Percentiles rank a stretch among this genome's conserved stretches.
These are phyloP conservation scores for Callyntrura guangdongensis DNA, from an alignment of 2,888 invertebrate genomes.

Conservation along the genomic window DNA sequence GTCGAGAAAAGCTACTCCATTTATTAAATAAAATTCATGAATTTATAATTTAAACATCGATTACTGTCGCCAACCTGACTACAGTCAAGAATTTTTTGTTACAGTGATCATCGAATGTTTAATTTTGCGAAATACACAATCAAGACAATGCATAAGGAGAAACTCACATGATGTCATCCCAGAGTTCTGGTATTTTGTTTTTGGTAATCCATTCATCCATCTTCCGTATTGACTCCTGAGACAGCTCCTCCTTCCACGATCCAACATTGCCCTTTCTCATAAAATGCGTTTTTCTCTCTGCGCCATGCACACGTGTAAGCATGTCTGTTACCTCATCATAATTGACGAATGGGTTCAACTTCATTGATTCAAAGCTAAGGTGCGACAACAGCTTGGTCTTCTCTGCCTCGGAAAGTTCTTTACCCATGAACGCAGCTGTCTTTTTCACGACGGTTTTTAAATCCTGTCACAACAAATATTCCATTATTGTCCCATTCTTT, in stretches of 20 bases:
- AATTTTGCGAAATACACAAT: background rate
- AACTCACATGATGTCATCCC: slow-evolving; percentile 65
- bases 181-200: slow-evolving; percentile 83
- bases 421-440: slow-evolving; percentile 91
- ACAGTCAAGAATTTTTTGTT: background rate
- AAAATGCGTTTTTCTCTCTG: slow-evolving; percentile 87
- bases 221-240: slow-evolving; percentile 89
- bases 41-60: slow-evolving; percentile 11
- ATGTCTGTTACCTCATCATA: slow-evolving; percentile 87
- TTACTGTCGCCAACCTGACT: slow-evolving; percentile 14
- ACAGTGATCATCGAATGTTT: background rate
- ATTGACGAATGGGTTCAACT: slow-evolving; percentile 92
- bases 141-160: background rate
- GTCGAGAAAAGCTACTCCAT: slow-evolving; percentile 32
- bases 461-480: slow-evolving; percentile 87
- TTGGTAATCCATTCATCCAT: slow-evolving; percentile 90
- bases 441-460: slow-evolving; percentile 89
- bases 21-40: slow-evolving; percentile 1
- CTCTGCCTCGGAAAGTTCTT: slow-evolving; percentile 89
- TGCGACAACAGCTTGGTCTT: slow-evolving; percentile 90
- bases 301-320: slow-evolving; percentile 85
- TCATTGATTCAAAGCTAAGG: slow-evolving; percentile 93
- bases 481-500: background rate
- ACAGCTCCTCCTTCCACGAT: slow-evolving; percentile 93
- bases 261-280: slow-evolving; percentile 93